phyloP scores from a whole-genome alignment of 37 sponge, comb jelly and placozoan species.

The Corticium candelabrum region DNA sequence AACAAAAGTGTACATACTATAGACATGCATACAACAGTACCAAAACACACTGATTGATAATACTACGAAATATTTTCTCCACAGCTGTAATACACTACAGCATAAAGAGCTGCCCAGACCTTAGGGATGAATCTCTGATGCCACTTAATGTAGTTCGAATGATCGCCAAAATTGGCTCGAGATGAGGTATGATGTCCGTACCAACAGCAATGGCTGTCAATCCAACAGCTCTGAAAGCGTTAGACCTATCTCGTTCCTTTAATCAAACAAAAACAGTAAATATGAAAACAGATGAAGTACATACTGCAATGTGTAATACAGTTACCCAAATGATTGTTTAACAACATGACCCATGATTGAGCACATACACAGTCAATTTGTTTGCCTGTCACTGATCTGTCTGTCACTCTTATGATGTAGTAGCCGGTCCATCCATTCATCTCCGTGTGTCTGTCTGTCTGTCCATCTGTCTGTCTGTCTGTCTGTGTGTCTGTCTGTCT shows the following conservation, averaged over 20 bases:
- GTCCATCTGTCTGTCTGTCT: no score
- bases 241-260: slow-evolving; percentile 48
- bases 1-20: no score
- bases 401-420: no score
- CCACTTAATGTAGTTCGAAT: slow-evolving; percentile 23
- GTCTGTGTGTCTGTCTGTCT: no score
- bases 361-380: no score
- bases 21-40: not conserved
- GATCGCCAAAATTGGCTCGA: slow-evolving; percentile 25
- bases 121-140: not conserved
- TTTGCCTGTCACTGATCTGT: no score
- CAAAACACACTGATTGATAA: not conserved
- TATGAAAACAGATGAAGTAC: not conserved
- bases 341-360: no score
- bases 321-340: no score
- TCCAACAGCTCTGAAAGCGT: slow-evolving; percentile 70
- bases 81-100: not conserved
- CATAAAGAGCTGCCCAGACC: not conserved
- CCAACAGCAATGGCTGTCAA: slow-evolving; percentile 65
- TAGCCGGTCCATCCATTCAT: no score
- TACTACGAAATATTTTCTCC: not conserved
- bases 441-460: no score
- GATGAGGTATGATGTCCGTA: slow-evolving; percentile 43
- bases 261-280: no score
- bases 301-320: no score